phyloP scores from a whole-genome alignment of 2,797 vertebrate species.

The Lepidocolaptes lacrymiger region DNA sequence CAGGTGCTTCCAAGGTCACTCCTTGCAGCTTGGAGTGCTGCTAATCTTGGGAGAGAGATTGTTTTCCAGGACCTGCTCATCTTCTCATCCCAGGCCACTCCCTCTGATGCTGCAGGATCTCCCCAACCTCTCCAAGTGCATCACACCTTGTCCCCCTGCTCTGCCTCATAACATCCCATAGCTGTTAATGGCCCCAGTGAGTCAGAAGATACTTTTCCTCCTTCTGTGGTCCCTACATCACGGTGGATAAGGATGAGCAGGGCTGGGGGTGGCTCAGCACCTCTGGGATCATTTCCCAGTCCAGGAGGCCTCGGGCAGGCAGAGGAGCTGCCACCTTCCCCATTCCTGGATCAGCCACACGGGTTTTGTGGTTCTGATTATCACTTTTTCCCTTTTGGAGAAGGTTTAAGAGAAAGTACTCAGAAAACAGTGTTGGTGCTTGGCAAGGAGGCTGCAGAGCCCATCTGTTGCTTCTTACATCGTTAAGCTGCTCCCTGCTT shows the following conservation, averaged over 20 bases:
- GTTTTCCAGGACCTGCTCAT: neutral
- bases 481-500: constrained; percentile 41
- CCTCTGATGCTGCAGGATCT: neutral
- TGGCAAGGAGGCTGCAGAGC: constrained; percentile 31
- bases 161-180: rapidly evolving
- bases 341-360: neutral
- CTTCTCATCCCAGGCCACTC: neutral
- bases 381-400: neutral
- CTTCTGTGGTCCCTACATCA: rapidly evolving
- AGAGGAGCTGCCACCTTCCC: neutral
- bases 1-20: neutral
- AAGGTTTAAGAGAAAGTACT: constrained; percentile 29
- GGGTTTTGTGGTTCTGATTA: neutral
- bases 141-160: neutral
- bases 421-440: constrained; percentile 12
- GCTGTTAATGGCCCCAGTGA: neutral
- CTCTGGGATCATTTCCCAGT: neutral
- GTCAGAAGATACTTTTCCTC: neutral
- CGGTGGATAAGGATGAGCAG: neutral
- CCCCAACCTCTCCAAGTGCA: rapidly evolving
- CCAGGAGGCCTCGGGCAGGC: neutral
- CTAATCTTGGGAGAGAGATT: neutral
- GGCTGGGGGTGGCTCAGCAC: neutral
- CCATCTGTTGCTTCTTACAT: constrained; percentile 63
- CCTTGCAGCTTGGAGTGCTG: neutral